phyloP scores from a whole-genome alignment of 2,797 vertebrate species.

The Emydoidea blandingii region DNA sequence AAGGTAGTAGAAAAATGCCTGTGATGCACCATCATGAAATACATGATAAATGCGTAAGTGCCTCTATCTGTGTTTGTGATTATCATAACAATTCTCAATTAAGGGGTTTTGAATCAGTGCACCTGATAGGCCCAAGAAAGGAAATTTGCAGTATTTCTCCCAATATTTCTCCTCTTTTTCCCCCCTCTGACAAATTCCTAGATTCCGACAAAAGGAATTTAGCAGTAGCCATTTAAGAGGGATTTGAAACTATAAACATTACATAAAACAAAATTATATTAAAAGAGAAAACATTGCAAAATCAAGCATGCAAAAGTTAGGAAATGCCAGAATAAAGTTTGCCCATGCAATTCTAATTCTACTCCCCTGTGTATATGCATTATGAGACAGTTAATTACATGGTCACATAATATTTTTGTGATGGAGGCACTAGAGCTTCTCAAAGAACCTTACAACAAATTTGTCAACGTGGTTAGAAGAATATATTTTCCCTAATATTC shows the following conservation, averaged over 20 bases:
- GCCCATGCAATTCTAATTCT: no score
- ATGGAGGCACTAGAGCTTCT: no score
- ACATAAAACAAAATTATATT: not conserved
- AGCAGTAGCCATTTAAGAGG: not conserved
- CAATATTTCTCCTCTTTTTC: not conserved
- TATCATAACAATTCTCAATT: not conserved
- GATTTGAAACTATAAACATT: not conserved
- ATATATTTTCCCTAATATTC: no score
- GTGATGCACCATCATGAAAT: not conserved
- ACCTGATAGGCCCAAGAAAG: not conserved
- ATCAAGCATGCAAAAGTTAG: no score
- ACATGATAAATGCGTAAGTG: not conserved
- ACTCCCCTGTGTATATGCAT: no score
- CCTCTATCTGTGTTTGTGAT: not conserved
- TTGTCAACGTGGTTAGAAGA: no score
- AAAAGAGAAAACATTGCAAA: not conserved
- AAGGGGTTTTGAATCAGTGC: not conserved
- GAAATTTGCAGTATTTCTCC: slow-evolving; percentile 5
- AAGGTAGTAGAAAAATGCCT: no score
- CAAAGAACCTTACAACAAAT: no score
- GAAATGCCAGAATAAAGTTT: no score
- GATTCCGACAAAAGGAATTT: not conserved
- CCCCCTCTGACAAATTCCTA: not conserved
- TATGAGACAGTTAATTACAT: no score
- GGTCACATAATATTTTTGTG: no score